phyloP scores from a whole-genome alignment of 2,888 invertebrate genomes.

The Euzetes globulus region DNA sequence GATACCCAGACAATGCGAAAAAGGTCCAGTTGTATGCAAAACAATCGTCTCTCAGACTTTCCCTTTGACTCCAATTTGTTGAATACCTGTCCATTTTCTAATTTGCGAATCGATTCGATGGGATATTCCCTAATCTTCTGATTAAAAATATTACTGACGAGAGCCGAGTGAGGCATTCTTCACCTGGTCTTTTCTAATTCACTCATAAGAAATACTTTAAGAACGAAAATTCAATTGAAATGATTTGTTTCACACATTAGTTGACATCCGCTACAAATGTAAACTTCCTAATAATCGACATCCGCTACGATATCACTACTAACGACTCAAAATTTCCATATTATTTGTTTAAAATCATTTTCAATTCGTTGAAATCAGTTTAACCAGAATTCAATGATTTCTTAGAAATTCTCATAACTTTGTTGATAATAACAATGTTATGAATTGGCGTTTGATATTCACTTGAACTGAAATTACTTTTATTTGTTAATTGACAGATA shows the following conservation, averaged over 20 bases:
- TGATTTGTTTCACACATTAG: neutral
- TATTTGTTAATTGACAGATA: too few species aligned
- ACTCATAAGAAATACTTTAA: neutral
- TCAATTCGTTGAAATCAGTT: too few species aligned
- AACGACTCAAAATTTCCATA: too few species aligned
- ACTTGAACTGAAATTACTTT: too few species aligned
- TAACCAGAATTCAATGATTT: too few species aligned
- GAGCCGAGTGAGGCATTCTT: neutral
- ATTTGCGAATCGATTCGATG: constrained; percentile 59
- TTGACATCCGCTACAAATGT: neutral
- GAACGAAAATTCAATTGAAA: too few species aligned
- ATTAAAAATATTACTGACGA: neutral
- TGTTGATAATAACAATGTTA: too few species aligned
- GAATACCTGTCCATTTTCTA: constrained; percentile 76
- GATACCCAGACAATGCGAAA: constrained; percentile 64
- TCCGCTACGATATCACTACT: neutral
- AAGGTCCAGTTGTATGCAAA: constrained; percentile 79
- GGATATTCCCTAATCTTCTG: neutral
- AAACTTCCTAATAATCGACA: neutral
- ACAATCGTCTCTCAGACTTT: constrained; percentile 70
- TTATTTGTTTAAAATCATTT: too few species aligned
- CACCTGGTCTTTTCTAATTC: neutral
- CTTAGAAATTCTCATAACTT: too few species aligned
- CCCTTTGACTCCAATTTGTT: constrained; percentile 69
- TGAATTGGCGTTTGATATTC: too few species aligned